Evolutionary conservation across 23 tunicate species (phyloP), one percentile per base, ranked within the genome.

Genomic region (Trididemnum clinides): DNA sequence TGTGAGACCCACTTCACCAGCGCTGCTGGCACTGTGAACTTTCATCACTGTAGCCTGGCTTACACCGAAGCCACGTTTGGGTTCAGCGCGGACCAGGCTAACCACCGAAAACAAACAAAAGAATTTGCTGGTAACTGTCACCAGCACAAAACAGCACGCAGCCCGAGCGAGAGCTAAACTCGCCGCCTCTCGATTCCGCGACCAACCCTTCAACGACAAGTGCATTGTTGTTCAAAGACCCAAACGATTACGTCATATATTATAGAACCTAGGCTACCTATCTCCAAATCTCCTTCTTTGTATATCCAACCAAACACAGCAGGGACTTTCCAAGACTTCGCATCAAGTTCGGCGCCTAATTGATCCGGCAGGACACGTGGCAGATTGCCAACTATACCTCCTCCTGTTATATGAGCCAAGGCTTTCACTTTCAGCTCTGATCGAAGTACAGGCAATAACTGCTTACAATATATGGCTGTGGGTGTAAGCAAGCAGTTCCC

Each of bases 391-490:
- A 64, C 58, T 3, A 92, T 66, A 1, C 97, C 97, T 54, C 97
- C 97, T 4, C 97, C 97, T 23, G 97, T 92, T 21, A 87, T 87
- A 57, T 91, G 97, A n/a, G 91, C 88, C 28, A 71, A 34, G 19
- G 79, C 83, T 50, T 66, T 81, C 12, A 91, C 72, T 19, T 51
- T 82, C 4, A 1, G 1, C 6, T 33, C 20, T 0, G 73, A 35
- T 20, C 97, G 64, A n/a, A 92, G 59, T 1, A 92, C 59, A 0
- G 97, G 88, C 1, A 92, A 75, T 0, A 92, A 66, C 34, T 64
- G 80, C 64, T 78, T 82, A 36, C 82, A 28, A 88, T 92, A 92
- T 21, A 92, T 83, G 18, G 86, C 87, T 12, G 97, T 92, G 19
- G 97, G 97, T 30, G 88, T 77, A 34, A 92, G 77, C 34, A 92